Percentiles rank a stretch among this genome's conserved stretches.
These are phyloP conservation scores for Nesospiza acunhae DNA, from an alignment of 2,113 vertebrate species.

Conservation along the genomic window DNA sequence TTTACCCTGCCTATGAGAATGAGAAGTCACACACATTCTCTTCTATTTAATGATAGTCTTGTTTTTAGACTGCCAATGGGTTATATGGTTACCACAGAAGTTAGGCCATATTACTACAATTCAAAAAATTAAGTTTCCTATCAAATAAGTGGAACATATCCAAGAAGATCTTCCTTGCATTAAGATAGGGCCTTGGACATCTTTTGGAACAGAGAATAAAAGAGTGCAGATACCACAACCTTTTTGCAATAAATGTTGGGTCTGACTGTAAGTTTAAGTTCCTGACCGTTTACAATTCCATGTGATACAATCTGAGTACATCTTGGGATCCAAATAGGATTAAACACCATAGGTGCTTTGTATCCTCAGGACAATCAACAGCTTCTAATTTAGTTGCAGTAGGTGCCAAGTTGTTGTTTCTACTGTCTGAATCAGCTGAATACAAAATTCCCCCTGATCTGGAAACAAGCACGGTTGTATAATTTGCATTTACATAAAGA, in stretches of 20 bases:
- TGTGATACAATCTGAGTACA: neutral
- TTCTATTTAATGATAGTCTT: neutral
- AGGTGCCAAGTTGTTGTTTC: neutral
- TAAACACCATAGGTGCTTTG: slow-evolving; percentile 6
- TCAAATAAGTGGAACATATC: neutral
- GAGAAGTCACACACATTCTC: neutral
- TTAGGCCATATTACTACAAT: neutral
- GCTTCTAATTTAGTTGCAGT: neutral
- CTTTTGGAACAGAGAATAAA: neutral
- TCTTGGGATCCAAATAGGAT: neutral
- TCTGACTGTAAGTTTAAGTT: neutral
- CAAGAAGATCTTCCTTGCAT: neutral
- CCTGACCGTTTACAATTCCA: neutral
- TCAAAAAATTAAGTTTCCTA: neutral
- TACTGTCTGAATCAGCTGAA: neutral
- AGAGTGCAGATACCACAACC: neutral
- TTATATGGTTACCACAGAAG: neutral
- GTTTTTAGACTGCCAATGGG: neutral
- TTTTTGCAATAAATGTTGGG: neutral
- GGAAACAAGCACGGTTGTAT: neutral
- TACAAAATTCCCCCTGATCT: neutral
- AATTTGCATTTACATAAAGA: neutral
- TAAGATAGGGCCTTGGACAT: neutral
- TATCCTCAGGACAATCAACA: neutral
- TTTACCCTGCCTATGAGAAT: neutral